These are phyloP conservation scores for Cecidostiba fungosa DNA, from an alignment of 2,888 invertebrate genomes.

Conservation along the genomic window DNA sequence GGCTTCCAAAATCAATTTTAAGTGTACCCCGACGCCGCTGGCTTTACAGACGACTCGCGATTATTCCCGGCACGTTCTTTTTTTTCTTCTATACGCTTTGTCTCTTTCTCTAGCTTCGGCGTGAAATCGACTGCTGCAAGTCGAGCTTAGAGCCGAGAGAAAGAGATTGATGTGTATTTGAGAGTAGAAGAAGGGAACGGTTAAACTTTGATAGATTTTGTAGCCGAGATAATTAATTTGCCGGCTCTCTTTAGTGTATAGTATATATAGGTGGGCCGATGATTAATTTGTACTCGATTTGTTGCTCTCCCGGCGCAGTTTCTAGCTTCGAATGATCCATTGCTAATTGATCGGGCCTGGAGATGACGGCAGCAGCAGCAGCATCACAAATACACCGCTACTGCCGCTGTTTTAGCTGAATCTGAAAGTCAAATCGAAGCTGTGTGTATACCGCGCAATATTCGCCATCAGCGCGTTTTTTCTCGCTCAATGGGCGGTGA, in stretches of 20 bases:
- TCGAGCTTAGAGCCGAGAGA: neutral
- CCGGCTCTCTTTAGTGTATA: neutral
- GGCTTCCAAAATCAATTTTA: conserved; percentile 64
- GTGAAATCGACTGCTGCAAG: neutral
- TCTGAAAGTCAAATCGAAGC: neutral
- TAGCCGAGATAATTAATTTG: conserved; percentile 5
- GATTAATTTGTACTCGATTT: conserved; percentile 22
- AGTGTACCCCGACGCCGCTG: conserved; percentile 47
- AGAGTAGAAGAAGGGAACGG: neutral
- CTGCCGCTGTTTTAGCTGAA: neutral
- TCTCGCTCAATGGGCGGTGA: neutral
- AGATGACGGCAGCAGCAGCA: neutral
- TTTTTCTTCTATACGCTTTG: conserved; percentile 1
- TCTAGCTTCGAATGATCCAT: neutral
- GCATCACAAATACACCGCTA: neutral
- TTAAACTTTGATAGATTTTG: conserved; percentile 11
- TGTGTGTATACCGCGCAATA: neutral
- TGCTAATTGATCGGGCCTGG: neutral
- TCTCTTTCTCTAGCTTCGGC: neutral
- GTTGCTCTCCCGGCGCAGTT: neutral
- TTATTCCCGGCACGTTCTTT: conserved; percentile 60
- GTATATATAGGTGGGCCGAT: neutral
- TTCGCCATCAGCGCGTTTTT: too few relatives aligned
- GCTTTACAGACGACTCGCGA: conserved; percentile 1
- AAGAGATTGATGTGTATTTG: neutral